Conservation (phyloP, 2,113 vertebrate genomes). For the Regulus satrapa region DNA sequence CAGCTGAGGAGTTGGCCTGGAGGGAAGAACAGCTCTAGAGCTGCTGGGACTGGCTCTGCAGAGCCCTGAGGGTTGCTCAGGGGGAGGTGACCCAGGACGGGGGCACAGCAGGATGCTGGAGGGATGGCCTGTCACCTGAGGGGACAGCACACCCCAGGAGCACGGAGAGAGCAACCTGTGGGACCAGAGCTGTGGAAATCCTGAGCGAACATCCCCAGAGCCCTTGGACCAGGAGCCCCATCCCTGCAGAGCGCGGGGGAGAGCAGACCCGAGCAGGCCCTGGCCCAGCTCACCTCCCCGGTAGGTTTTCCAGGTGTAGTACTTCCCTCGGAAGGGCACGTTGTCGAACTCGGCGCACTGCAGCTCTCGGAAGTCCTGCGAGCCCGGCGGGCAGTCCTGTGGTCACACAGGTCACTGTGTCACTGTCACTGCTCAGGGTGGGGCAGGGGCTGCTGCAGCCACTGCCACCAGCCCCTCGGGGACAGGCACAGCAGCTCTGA, state of each 20-base stretch:
- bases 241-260: rapidly evolving
- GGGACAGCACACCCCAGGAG: background rate
- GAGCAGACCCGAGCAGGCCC: background rate
- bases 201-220: background rate
- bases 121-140: background rate
- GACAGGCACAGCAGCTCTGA: background rate
- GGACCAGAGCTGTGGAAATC: background rate
- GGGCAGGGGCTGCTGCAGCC: background rate
- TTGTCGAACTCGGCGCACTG: conserved; percentile 93
- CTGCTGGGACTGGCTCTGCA: background rate
- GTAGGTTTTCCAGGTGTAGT: conserved; percentile 96
- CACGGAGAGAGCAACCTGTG: rapidly evolving
- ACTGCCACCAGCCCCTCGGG: background rate
- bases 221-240: rapidly evolving
- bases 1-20: background rate
- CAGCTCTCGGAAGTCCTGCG: conserved; percentile 91
- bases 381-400: conserved; percentile 89
- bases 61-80: background rate
- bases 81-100: background rate
- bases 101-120: background rate
- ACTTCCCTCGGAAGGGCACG: conserved; percentile 92
- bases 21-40: background rate
- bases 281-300: conserved; percentile 81
- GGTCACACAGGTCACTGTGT: background rate
- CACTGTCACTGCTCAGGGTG: rapidly evolving